phyloP scores from a whole-genome alignment of 2,113 vertebrate species.

The Deroptyus accipitrinus region DNA sequence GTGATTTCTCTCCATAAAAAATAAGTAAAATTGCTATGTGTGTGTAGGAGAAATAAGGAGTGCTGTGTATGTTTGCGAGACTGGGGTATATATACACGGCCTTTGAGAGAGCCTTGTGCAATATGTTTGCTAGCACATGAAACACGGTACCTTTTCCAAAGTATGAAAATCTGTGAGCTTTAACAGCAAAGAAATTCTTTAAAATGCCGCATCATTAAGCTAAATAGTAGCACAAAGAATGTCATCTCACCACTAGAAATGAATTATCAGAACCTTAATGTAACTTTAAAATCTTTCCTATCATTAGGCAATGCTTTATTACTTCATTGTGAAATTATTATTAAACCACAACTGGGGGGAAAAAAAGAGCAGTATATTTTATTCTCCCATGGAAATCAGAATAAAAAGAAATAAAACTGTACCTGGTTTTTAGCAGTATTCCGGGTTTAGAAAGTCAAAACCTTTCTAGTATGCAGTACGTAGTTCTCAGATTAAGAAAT shows the following conservation, averaged over 20 bases:
- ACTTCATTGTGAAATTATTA: not conserved
- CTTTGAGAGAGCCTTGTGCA: not conserved
- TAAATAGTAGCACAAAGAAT: not conserved
- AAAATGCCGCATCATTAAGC: not conserved
- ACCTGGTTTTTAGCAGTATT: not conserved
- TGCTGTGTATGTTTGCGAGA: not conserved
- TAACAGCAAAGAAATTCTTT: not conserved
- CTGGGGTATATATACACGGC: fast-evolving
- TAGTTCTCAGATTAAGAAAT: not conserved
- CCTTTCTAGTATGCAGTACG: not conserved
- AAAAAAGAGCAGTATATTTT: not conserved
- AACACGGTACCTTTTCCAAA: not conserved
- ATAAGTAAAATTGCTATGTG: not conserved
- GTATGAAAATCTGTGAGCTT: not conserved
- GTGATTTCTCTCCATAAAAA: not conserved
- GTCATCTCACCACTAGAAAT: not conserved
- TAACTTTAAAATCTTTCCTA: not conserved
- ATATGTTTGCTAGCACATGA: not conserved
- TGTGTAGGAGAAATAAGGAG: not conserved
- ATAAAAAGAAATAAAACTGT: fast-evolving
- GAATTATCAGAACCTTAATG: not conserved
- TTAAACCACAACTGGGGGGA: not conserved
- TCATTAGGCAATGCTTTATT: not conserved
- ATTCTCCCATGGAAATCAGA: not conserved
- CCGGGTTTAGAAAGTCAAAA: not conserved